Base-by-base conservation (phyloP, 1,140 invertebrate species). In the Drosophila sulfurigaster region DNA sequence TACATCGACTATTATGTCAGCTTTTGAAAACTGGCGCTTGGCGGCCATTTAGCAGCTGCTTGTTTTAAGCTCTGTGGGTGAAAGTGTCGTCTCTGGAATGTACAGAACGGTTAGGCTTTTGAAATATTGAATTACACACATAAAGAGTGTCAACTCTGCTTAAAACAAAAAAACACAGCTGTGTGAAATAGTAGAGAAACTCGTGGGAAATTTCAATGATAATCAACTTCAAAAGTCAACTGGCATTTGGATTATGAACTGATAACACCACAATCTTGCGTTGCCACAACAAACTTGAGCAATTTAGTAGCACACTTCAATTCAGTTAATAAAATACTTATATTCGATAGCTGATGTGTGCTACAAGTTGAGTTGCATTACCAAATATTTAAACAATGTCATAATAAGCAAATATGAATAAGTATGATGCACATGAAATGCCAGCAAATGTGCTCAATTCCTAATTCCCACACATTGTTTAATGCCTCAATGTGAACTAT, bases 401-500 rank as follows among this genome's bases (percentile, higher is more conserved):
- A 32, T 62, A 56, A 30, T 66, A 58, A 35, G 49, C 58, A 16
- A 75, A 63, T 43, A 51, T 69, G 54, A 67, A 7, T 38, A 8
- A 10, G 35, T 25, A 25, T 25, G 20, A 25, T 25, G 20, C 20
- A 25, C 20, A 38, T 67, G 64, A 68, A 73, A 73, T 68, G 41
- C 56, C 54, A 62, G 30, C 48, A 60, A 62, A 68, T 63, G 38
- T 65, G 48, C 49, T 57, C 66, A 32, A 63, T 67, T 65, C 62
- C 81, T 71, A 79, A 75, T 80, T 80, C 78, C 75, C 60, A 79
- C 71, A 81, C 66, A 83, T 83, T 83, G 76, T 79, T 78, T 65
- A 66, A 78, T 75, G 72, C 67, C 72, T 71, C 56, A 75, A 74
- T 75, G 76, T 73, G 79, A 87, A 87, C 80, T 88, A 87, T 87